Percentiles rank a stretch among this genome's conserved stretches.
Conservation (phyloP, 2,797 vertebrate species). For the Acanthurus lineatus region DNA sequence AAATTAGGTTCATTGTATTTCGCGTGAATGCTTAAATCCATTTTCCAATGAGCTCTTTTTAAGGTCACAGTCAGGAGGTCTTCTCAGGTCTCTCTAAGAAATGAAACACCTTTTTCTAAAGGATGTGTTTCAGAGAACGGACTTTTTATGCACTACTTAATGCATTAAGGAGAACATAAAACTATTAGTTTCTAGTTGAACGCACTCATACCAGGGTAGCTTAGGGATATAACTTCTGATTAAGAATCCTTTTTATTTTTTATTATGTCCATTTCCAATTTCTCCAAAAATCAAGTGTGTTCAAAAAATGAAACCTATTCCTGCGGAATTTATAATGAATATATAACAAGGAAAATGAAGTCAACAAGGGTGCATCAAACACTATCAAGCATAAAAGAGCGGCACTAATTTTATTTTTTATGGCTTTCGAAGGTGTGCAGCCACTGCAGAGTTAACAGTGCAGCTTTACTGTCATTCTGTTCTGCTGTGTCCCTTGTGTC, state of each 20-base stretch:
- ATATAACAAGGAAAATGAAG: not conserved
- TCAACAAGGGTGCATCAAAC: not conserved
- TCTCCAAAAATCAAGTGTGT: not conserved
- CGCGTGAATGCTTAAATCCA: constrained; percentile 10
- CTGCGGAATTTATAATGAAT: not conserved
- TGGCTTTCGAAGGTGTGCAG: not conserved
- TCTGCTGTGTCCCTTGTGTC: constrained; percentile 29
- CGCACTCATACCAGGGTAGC: not conserved
- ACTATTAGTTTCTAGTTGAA: constrained; percentile 10
- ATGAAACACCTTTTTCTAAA: constrained; percentile 12
- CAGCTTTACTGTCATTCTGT: constrained; percentile 10
- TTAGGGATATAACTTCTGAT: not conserved
- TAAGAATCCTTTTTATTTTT: constrained; percentile 15
- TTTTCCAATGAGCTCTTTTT: constrained; percentile 13
- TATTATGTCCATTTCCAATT: constrained; percentile 15
- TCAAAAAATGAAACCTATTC: constrained; percentile 5
- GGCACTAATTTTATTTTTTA: not conserved
- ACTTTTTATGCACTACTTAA: not conserved
- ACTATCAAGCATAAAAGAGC: not conserved
- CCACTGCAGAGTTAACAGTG: not conserved
- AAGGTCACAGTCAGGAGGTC: not conserved
- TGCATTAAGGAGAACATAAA: constrained; percentile 14
- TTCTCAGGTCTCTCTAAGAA: constrained; percentile 11
- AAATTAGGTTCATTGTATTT: not conserved
- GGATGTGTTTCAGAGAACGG: not conserved